Evolutionary conservation across 2,797 vertebrate genomes (phyloP).

Genomic region (Sparus aurata): DNA sequence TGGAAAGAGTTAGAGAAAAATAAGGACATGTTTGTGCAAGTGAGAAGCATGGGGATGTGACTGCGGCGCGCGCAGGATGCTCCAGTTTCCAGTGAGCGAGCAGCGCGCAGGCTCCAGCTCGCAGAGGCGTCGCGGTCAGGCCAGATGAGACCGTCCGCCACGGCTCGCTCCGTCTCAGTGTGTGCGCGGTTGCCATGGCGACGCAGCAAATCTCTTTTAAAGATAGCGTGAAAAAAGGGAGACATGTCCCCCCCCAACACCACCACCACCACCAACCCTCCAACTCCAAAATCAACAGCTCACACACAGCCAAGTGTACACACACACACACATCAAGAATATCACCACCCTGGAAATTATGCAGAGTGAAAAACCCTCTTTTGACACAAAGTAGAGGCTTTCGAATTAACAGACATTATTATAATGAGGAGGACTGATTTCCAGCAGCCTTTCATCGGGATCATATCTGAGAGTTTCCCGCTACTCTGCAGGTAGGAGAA

Average conservation of each 20-base stretch:
- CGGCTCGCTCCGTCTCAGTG: slow-evolving; percentile 55
- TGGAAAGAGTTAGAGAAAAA: neutral
- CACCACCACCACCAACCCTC: neutral
- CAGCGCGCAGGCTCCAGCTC: slow-evolving; percentile 53
- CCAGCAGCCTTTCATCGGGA: slow-evolving; percentile 21
- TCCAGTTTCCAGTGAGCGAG: slow-evolving; percentile 49
- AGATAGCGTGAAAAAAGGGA: slow-evolving; percentile 60
- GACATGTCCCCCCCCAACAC: neutral
- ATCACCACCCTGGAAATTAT: slow-evolving; percentile 37
- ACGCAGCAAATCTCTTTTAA: slow-evolving; percentile 75
- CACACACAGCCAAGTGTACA: slow-evolving; percentile 6
- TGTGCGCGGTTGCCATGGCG: slow-evolving; percentile 82
- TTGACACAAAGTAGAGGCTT: slow-evolving; percentile 14
- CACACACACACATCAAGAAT: slow-evolving; percentile 26
- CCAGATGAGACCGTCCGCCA: slow-evolving; percentile 77
- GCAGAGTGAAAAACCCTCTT: slow-evolving; percentile 2
- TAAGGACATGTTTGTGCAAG: neutral
- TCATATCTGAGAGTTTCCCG: slow-evolving; percentile 25
- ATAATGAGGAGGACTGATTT: slow-evolving; percentile 6
- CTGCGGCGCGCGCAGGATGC: slow-evolving; percentile 16
- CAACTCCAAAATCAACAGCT: slow-evolving; percentile 49
- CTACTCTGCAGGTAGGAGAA: slow-evolving; percentile 24
- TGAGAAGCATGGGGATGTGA: neutral
- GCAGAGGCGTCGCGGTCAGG: slow-evolving; percentile 61
- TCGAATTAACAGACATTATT: neutral